These are phyloP conservation scores for Tauraco erythrolophus DNA, from an alignment of 2,113 vertebrate genomes.

Conservation along the genomic window DNA sequence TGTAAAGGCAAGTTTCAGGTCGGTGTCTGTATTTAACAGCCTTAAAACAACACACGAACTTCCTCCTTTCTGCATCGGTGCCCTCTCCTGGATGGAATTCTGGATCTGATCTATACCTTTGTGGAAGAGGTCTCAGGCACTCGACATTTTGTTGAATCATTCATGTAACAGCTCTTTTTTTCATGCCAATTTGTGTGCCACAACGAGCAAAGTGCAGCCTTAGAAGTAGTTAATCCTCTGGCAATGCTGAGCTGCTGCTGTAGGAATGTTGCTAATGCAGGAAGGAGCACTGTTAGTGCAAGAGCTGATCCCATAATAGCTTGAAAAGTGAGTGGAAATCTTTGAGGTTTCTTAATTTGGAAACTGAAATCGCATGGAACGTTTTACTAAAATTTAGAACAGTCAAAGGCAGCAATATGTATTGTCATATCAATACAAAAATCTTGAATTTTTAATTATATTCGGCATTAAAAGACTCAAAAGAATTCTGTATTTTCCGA, in stretches of 20 bases:
- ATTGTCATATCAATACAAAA: neutral
- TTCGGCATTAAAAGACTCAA: neutral
- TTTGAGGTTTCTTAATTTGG: neutral
- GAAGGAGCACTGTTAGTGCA: neutral
- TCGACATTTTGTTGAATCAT: neutral
- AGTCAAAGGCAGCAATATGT: neutral
- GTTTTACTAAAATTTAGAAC: neutral
- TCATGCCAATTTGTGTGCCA: neutral
- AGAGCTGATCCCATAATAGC: neutral
- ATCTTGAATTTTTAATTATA: neutral
- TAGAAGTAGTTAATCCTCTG: neutral
- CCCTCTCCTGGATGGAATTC: slow-evolving; percentile 42
- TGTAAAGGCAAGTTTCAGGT: neutral
- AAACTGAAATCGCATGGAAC: neutral
- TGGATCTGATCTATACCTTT: neutral
- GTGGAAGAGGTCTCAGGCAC: neutral
- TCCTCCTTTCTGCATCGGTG: neutral
- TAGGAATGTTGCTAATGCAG: neutral
- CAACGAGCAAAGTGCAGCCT: neutral
- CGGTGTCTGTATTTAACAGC: neutral
- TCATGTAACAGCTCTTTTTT: neutral
- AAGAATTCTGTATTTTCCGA: neutral
- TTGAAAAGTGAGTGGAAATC: neutral
- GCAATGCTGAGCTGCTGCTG: neutral
- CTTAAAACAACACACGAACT: neutral